Conservation (phyloP, 2,113 vertebrate species). For the Pelmatolapia mariae region DNA sequence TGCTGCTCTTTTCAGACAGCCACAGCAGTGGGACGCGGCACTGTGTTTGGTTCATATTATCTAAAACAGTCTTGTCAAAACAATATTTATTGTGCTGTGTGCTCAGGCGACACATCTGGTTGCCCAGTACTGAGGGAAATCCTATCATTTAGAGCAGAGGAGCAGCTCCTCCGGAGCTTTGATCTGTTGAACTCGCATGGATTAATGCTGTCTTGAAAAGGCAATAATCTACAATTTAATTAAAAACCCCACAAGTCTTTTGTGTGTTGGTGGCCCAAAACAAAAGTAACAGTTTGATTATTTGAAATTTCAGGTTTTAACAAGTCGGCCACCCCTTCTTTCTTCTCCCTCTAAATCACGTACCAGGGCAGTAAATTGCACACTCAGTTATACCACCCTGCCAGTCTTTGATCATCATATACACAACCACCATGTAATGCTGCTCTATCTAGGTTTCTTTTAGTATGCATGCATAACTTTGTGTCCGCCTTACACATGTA, state of each 20-base stretch:
- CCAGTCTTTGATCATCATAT: neutral
- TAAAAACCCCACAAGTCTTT: neutral
- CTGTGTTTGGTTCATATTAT: slow-evolving; percentile 22
- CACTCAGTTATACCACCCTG: neutral
- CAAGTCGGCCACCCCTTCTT: neutral
- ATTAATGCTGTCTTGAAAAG: neutral
- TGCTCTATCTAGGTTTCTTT: neutral
- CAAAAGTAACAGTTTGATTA: slow-evolving; percentile 3
- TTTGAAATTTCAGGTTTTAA: slow-evolving; percentile 20
- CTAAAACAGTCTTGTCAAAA: slow-evolving; percentile 3
- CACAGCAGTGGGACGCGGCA: neutral
- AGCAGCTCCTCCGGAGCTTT: neutral
- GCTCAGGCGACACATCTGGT: slow-evolving; percentile 25
- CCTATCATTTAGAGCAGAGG: slow-evolving; percentile 21
- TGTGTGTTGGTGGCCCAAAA: slow-evolving; percentile 31
- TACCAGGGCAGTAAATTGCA: neutral
- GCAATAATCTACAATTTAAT: slow-evolving; percentile 21
- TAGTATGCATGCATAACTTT: neutral
- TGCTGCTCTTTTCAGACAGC: neutral
- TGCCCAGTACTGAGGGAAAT: slow-evolving; percentile 21
- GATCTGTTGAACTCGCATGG: neutral
- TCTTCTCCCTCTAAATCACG: neutral
- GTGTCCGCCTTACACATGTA: neutral
- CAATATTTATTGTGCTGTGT: neutral
- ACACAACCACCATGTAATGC: neutral